Conservation (phyloP, 2,113 vertebrate genomes). For the Limanda limanda region DNA sequence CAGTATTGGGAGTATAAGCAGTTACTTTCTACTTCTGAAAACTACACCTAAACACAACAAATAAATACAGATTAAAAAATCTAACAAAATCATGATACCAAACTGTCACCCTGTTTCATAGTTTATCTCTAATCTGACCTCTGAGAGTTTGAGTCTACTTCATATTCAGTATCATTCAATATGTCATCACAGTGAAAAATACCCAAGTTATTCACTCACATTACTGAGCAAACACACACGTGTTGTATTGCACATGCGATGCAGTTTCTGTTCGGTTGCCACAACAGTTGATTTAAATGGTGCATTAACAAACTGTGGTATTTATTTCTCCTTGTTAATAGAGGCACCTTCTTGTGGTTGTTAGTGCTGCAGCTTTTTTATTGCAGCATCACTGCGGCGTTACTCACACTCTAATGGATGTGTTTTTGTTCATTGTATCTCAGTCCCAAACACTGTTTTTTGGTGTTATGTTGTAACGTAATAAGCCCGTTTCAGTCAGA, state of each 20-base stretch:
- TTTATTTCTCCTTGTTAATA: conserved; percentile 20
- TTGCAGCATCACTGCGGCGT: conserved; percentile 28
- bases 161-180: too few relatives aligned
- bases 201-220: background rate
- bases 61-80: background rate
- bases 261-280: background rate
- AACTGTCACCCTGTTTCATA: too few relatives aligned
- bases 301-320: background rate
- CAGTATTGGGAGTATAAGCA: background rate
- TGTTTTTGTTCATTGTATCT: conserved; percentile 32
- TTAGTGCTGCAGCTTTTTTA: conserved; percentile 29
- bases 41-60: background rate
- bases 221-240: background rate
- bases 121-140: too few relatives aligned
- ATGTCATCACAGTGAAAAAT: background rate
- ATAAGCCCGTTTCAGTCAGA: background rate
- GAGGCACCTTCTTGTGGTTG: conserved; percentile 39
- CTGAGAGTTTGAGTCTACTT: too few relatives aligned
- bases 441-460: conserved; percentile 19
- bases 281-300: background rate
- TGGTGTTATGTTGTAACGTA: background rate
- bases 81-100: too few relatives aligned
- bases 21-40: background rate
- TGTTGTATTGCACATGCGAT: background rate
- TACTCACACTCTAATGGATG: conserved; percentile 40